A percentile compares a stretch with the other conserved stretches of the same genome.
These are phyloP conservation scores for Caenorhabditis zanzibari DNA, from an alignment of 2,888 invertebrate species.

Conservation along the genomic window DNA sequence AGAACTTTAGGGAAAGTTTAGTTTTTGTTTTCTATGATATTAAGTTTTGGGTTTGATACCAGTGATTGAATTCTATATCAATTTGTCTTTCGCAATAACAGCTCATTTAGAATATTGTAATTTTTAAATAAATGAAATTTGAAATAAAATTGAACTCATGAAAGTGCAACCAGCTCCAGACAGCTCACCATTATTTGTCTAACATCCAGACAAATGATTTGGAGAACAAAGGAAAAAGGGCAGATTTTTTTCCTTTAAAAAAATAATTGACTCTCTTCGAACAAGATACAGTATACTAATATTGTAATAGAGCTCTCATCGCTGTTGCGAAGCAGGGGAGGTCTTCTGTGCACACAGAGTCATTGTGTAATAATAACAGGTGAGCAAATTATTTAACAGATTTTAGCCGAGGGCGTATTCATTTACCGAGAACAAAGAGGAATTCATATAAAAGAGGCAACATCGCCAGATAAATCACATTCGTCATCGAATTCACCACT, in stretches of 20 bases:
- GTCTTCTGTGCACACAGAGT: slow-evolving; percentile 42
- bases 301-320: background rate
- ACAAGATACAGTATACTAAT: slow-evolving; percentile 19
- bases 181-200: background rate
- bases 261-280: slow-evolving; percentile 14
- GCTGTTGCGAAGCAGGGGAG: slow-evolving; percentile 13
- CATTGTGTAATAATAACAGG: slow-evolving; percentile 45
- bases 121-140: slow-evolving; percentile 10
- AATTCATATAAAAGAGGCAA: slow-evolving; percentile 12
- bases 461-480: slow-evolving; percentile 20
- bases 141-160: background rate
- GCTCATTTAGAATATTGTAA: slow-evolving; percentile 12
- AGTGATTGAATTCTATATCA: slow-evolving; percentile 33
- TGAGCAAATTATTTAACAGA: slow-evolving; percentile 9
- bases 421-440: background rate
- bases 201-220: slow-evolving; percentile 25
- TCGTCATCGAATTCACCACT: slow-evolving; percentile 32
- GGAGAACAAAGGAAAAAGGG: slow-evolving; percentile 20
- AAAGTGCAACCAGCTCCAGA: slow-evolving; percentile 3
- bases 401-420: slow-evolving; percentile 32
- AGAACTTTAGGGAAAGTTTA: background rate
- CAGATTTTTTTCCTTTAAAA: background rate
- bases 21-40: slow-evolving; percentile 8
- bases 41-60: slow-evolving; percentile 2
- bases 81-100: slow-evolving; percentile 18